Evolutionary conservation across 2,888 invertebrate species (phyloP).

Genomic region (Neelides folsomi): DNA sequence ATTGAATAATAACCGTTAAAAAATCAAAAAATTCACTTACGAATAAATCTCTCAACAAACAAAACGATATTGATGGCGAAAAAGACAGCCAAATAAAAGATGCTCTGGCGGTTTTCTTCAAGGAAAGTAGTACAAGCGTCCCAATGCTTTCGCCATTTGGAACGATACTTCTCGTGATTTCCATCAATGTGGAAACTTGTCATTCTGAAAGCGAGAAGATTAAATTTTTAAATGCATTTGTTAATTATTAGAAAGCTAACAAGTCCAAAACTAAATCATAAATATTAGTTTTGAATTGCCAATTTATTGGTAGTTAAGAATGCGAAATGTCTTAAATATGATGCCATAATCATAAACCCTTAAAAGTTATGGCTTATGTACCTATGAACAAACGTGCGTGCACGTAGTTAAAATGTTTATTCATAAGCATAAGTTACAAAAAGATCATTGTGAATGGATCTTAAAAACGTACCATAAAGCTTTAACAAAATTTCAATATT

Average conservation of each 20-base stretch:
- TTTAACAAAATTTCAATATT: too few species aligned
- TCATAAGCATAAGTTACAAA: background rate
- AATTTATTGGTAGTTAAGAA: background rate
- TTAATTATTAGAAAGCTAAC: background rate
- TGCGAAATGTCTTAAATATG: background rate
- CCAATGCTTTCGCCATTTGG: constrained; percentile 65
- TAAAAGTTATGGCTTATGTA: too few species aligned
- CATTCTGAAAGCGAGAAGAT: constrained; percentile 48
- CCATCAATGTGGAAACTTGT: constrained; percentile 84
- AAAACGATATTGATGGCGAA: constrained; percentile 84
- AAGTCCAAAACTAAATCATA: background rate
- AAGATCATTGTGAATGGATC: too few species aligned
- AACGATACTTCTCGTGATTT: constrained; percentile 52
- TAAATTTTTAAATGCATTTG: background rate
- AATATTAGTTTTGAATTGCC: background rate
- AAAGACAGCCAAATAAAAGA: constrained; percentile 86
- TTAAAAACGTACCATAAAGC: too few species aligned
- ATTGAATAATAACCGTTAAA: too few species aligned
- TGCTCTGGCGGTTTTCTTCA: constrained; percentile 90
- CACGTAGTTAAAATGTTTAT: background rate
- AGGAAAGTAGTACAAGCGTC: constrained; percentile 77
- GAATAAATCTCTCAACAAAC: constrained; percentile 89
- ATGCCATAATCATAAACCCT: too few species aligned
- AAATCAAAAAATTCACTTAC: constrained; percentile 43
- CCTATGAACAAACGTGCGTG: too few species aligned